phyloP scores from a whole-genome alignment of 2,113 vertebrate species.

The Oostethus manadensis region DNA sequence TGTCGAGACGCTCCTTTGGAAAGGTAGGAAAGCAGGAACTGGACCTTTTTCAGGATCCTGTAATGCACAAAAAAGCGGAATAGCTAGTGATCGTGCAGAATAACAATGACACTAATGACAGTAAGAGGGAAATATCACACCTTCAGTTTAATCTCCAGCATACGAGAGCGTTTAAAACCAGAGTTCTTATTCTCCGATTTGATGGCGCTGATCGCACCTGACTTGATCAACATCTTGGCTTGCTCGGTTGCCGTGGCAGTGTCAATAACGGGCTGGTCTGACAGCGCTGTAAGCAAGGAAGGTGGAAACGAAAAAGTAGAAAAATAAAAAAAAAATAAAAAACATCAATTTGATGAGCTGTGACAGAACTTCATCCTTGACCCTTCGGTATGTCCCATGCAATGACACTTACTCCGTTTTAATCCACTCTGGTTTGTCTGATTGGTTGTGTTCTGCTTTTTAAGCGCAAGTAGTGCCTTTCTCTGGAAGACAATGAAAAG shows the following conservation, averaged over 20 bases:
- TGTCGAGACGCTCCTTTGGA: constrained; percentile 85
- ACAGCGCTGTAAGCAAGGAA: constrained; percentile 70
- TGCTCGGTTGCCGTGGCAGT: constrained; percentile 88
- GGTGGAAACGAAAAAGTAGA: not conserved
- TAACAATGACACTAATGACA: not conserved
- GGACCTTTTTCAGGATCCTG: constrained; percentile 88
- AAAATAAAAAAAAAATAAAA: not conserved
- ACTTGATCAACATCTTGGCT: constrained; percentile 90
- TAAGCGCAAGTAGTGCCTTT: constrained; percentile 85
- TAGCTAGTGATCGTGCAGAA: not conserved
- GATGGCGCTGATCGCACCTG: constrained; percentile 89
- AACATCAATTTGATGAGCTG: not conserved
- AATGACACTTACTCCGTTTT: constrained; percentile 77
- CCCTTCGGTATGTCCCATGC: no score
- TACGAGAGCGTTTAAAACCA: constrained; percentile 87
- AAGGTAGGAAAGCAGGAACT: constrained; percentile 83
- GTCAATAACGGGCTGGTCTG: constrained; percentile 87
- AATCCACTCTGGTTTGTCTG: constrained; percentile 83
- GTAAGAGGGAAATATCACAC: constrained; percentile 47
- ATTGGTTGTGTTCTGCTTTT: constrained; percentile 86
- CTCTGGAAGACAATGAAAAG: constrained; percentile 66
- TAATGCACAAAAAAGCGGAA: not conserved
- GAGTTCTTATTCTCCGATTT: constrained; percentile 92
- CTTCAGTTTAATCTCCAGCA: constrained; percentile 87
- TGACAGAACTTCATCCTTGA: not conserved